phyloP scores from a whole-genome alignment of 2,797 vertebrate species.

The Macropodus opercularis region DNA sequence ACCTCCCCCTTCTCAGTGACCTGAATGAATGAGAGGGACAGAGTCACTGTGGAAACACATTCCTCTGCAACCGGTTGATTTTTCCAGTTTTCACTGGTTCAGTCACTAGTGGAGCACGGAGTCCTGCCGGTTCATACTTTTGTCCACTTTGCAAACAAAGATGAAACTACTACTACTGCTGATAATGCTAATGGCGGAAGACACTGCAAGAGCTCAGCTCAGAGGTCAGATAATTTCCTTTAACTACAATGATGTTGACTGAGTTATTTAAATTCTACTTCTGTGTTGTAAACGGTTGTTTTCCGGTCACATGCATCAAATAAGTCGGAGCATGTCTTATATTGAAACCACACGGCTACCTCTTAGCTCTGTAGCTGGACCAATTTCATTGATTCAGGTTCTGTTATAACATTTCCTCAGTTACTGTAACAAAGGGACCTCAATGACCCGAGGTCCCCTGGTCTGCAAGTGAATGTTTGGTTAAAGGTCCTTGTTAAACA shows the following conservation, averaged over 20 bases:
- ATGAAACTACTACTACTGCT: slow-evolving; percentile 62
- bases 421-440: no score
- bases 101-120: not conserved
- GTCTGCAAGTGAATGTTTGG: no score
- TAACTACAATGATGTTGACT: not conserved
- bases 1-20: slow-evolving; percentile 33
- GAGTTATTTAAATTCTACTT: no score
- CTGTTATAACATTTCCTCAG: no score
- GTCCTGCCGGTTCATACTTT: not conserved
- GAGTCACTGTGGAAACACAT: slow-evolving; percentile 46
- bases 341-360: no score
- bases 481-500: no score
- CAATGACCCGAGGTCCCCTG: no score
- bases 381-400: no score
- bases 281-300: no score
- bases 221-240: slow-evolving; percentile 55
- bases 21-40: slow-evolving; percentile 63
- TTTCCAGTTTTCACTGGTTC: slow-evolving; percentile 18
- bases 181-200: slow-evolving; percentile 51
- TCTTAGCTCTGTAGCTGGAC: no score
- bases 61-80: slow-evolving; percentile 32
- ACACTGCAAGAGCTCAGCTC: slow-evolving; percentile 47
- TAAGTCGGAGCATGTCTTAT: no score
- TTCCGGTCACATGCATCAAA: no score
- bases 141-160: slow-evolving; percentile 1